Base-by-base conservation (phyloP, 2,113 vertebrate genomes). In the Peucedramus taeniatus region DNA sequence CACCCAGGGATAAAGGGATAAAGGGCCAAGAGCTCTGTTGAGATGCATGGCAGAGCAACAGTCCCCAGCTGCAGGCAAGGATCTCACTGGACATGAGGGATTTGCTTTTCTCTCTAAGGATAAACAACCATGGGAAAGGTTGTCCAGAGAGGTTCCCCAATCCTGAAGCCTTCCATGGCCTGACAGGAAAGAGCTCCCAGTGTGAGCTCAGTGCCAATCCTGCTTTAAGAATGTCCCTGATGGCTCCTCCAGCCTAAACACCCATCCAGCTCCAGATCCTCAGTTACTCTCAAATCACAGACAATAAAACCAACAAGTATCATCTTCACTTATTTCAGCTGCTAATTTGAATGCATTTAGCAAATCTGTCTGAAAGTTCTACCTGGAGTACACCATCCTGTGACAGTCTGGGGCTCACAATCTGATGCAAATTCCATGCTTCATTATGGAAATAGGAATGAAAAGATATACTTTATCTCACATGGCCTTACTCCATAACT, bases 401-500 rank as follows among this genome's bases (percentile, higher is more conserved):
- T 27, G 17, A 40, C 9, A 60, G 68, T 60, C 2, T 61, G 9
- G 9, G 12, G 45, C n/a, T 79, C 59, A 60, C 3, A 45, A 12
- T 4, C 5, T 23, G 10, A 66, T 45, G 20, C 8, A 80, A 85
- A 37, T 65, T 30, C n/a, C 19, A 30, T 1, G 0, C 20, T 86
- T 80, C 24, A 30, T 47, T 47, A 54, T 33, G 37, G 14, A 92
- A 94, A 77, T 2, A 2, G 16, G 5, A 37, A 37, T 40, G 9
- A 65, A 72, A 76, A 76, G 2, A 65, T 13, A 13, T 0, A 45
- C 0, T 59, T 19, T 9, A 39, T 30, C 57, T 71, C 60, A 11
- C 27, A 39, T 7, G 15, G 61, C 7, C 23, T 87, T 30, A 57
- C n/a, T 37, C 0, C 0, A 1, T 45, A 81, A 61, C 28, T 51